Evolutionary conservation across 2,797 vertebrate species (phyloP).

Genomic region (Acanthornis magna): DNA sequence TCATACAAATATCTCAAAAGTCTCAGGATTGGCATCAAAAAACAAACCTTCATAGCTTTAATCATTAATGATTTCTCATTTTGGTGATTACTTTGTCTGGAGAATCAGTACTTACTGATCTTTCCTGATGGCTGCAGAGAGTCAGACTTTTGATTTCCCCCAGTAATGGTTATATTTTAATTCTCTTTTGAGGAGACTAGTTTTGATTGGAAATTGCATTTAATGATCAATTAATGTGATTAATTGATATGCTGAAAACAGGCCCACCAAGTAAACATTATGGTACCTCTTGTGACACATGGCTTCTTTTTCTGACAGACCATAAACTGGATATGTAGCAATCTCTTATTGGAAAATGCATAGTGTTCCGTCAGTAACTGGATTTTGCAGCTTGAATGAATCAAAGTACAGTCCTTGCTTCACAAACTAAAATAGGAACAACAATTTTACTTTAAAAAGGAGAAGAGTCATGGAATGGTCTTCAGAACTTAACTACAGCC

Average conservation of each 20-base stretch:
- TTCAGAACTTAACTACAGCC: neutral
- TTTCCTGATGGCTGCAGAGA: neutral
- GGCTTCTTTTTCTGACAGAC: neutral
- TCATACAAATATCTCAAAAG: neutral
- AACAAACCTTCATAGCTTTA: neutral
- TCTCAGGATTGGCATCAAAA: neutral
- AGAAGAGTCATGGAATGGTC: neutral
- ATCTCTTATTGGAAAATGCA: neutral
- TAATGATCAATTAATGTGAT: neutral
- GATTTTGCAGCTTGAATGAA: neutral
- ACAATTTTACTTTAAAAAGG: neutral
- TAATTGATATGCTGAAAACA: neutral
- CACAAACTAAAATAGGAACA: neutral
- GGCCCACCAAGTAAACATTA: neutral
- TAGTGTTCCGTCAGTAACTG: neutral
- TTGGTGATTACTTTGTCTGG: neutral
- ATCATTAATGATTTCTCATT: neutral
- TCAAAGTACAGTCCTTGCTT: neutral
- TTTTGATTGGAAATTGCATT: neutral
- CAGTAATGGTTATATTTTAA: neutral
- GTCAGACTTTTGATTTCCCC: neutral
- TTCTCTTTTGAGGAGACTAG: neutral
- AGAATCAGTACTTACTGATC: neutral
- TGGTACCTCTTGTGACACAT: neutral
- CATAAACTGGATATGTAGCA: neutral